phyloP scores from a whole-genome alignment of 2,888 invertebrate species.

The Mesodorylaimus sp. region DNA sequence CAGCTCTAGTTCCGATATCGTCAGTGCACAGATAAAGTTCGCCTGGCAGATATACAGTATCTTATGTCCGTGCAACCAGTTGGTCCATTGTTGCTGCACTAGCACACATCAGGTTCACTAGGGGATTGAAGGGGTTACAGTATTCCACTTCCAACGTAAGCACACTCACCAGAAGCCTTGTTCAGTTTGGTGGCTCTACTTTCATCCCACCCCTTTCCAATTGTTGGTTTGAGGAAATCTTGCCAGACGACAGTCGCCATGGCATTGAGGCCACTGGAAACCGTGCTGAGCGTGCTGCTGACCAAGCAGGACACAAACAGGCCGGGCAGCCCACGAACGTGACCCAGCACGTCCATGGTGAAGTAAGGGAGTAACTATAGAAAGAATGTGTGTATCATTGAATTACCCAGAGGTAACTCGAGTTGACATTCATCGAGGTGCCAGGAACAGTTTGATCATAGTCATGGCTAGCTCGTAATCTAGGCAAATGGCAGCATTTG shows the following conservation, averaged over 20 bases:
- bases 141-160: neutral
- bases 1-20: no score
- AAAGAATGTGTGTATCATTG: neutral
- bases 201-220: neutral
- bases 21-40: no score
- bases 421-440: no score
- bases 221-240: slow-evolving; percentile 8
- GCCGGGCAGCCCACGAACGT: slow-evolving; percentile 8
- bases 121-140: no score
- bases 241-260: slow-evolving; percentile 12
- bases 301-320: slow-evolving; percentile 12
- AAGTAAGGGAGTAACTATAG: slow-evolving; percentile 12
- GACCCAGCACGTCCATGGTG: slow-evolving; percentile 6
- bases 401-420: no score
- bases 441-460: no score
- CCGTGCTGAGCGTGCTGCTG: slow-evolving; percentile 12
- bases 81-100: no score
- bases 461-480: no score
- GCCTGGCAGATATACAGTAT: no score
- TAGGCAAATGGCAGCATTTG: neutral
- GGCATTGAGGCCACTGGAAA: slow-evolving; percentile 12
- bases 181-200: neutral
- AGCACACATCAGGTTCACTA: no score
- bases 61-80: no score
- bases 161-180: slow-evolving; percentile 1